phyloP scores from a whole-genome alignment of 1,140 invertebrate genomes.

The Lordiphosa mommai region DNA sequence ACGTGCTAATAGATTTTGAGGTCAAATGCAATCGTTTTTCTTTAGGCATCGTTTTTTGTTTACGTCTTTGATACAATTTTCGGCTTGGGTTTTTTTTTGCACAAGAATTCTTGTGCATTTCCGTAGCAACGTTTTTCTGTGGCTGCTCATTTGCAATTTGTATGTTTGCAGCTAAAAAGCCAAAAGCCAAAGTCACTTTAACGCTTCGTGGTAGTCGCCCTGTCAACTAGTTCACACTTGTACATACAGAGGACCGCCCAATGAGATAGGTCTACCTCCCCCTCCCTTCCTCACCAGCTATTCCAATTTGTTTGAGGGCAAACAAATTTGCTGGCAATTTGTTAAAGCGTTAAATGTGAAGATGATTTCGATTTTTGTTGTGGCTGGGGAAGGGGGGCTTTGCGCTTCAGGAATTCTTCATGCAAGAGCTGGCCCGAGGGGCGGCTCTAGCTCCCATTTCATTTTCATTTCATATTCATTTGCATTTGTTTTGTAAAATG shows the following conservation, averaged over 20 bases:
- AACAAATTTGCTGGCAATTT: slow-evolving; percentile 45
- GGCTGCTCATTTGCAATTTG: slow-evolving; percentile 67
- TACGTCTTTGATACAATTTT: slow-evolving; percentile 63
- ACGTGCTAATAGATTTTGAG: slow-evolving; percentile 78
- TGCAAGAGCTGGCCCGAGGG: slow-evolving; percentile 33
- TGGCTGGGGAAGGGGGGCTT: too few relatives aligned
- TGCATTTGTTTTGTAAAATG: slow-evolving; percentile 11
- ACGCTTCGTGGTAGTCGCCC: slow-evolving; percentile 68
- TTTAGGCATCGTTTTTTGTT: slow-evolving; percentile 21
- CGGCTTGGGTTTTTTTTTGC: slow-evolving; percentile 39
- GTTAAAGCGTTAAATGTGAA: slow-evolving; percentile 44
- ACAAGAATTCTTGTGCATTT: slow-evolving; percentile 72
- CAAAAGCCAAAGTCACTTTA: slow-evolving; percentile 52
- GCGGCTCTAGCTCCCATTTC: slow-evolving; percentile 12
- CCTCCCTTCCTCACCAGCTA: slow-evolving; percentile 25
- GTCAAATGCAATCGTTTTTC: slow-evolving; percentile 65
- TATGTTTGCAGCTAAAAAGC: slow-evolving; percentile 9
- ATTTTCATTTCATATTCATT: slow-evolving; percentile 34
- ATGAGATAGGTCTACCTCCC: slow-evolving; percentile 15
- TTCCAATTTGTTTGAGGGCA: slow-evolving; percentile 31
- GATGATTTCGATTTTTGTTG: slow-evolving; percentile 47
- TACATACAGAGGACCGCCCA: slow-evolving; percentile 47
- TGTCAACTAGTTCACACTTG: slow-evolving; percentile 67
- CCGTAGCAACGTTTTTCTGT: slow-evolving; percentile 57
- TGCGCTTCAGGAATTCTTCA: slow-evolving; percentile 46